Evolutionary conservation across 2,888 invertebrate species (phyloP).

Genomic region (Fissipunctia ypsillon): DNA sequence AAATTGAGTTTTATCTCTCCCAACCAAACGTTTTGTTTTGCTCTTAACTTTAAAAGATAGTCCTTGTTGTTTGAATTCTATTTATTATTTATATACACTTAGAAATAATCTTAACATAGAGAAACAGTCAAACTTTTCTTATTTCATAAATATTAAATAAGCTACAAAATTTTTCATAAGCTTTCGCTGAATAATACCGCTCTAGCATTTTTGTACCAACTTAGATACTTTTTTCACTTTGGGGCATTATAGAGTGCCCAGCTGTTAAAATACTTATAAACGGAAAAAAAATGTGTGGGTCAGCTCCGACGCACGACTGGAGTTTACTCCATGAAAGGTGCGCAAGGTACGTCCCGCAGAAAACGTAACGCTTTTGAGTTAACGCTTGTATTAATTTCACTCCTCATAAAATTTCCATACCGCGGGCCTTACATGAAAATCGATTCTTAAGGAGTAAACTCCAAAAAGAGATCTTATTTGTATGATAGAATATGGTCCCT

Average conservation of each 20-base stretch:
- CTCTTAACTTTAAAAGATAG: conserved; percentile 28
- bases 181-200: not conserved
- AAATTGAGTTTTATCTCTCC: conserved; percentile 58
- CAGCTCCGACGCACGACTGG: too few species aligned
- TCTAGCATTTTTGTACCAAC: not conserved
- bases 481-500: too few species aligned
- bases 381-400: too few species aligned
- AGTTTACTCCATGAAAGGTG: too few species aligned
- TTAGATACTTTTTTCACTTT: not conserved
- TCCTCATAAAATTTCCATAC: too few species aligned
- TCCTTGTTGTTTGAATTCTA: conserved; percentile 8
- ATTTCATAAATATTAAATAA: not conserved
- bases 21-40: conserved; percentile 49
- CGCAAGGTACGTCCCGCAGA: too few species aligned
- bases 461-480: not conserved
- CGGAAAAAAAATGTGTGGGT: too few species aligned
- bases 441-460: too few species aligned
- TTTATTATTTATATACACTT: conserved; percentile 10
- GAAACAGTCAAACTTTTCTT: not conserved
- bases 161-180: not conserved
- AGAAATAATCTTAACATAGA: not conserved
- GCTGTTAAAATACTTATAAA: not conserved
- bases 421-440: too few species aligned
- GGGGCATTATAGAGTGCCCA: not conserved
- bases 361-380: too few species aligned